A percentile compares a stretch with the other conserved stretches of the same genome.
These are phyloP conservation scores for Anaspis maculata DNA, from an alignment of 2,888 invertebrate genomes.

Conservation along the genomic window DNA sequence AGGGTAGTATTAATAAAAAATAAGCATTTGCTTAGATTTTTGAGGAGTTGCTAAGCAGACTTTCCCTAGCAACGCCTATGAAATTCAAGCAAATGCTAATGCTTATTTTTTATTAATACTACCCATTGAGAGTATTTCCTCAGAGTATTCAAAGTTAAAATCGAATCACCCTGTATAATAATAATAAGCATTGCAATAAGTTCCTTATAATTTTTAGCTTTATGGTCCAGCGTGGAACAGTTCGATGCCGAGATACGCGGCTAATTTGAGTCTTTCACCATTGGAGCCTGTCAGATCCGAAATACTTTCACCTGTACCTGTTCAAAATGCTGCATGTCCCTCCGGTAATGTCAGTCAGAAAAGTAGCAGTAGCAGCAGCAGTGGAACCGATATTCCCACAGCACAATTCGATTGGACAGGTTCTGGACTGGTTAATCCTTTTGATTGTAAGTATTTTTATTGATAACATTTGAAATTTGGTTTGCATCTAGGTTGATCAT, in stretches of 20 bases:
- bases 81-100: no score
- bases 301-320: conserved; percentile 21
- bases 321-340: conserved; percentile 14
- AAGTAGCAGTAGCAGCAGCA: conserved; percentile 8
- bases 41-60: no score
- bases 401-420: conserved; percentile 69
- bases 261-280: conserved; percentile 72
- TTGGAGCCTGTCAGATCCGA: conserved; percentile 65
- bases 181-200: background rate
- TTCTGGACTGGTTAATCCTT: conserved; percentile 62
- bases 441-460: conserved; percentile 51
- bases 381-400: conserved; percentile 45
- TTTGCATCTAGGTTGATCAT: background rate
- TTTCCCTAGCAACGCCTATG: no score
- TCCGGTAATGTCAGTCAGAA: conserved; percentile 18
- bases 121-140: no score
- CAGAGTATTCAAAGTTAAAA: no score
- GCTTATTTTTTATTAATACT: no score
- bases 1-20: no score
- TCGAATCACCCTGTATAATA: no score
- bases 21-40: no score
- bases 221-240: conserved; percentile 76
- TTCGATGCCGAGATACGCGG: conserved; percentile 77
- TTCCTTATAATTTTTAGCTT: conserved; percentile 47
- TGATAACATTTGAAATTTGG: conserved; percentile 1